phyloP scores from a whole-genome alignment of 1,140 invertebrate genomes.

The Heliconius eleuchia region DNA sequence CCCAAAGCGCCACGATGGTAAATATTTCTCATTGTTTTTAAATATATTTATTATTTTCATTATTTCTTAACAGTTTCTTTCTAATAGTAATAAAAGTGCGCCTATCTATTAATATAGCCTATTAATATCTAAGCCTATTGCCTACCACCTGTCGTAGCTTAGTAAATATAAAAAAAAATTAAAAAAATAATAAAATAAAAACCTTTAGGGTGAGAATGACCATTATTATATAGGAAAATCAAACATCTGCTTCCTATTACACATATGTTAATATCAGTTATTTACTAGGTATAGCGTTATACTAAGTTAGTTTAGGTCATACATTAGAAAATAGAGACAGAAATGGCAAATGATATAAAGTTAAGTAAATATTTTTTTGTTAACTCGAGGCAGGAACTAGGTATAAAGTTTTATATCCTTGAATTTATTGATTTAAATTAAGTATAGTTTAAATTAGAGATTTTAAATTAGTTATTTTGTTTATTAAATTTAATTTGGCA shows the following conservation, averaged over 20 bases:
- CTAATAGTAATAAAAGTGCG: background rate
- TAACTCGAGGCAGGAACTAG: too few species aligned
- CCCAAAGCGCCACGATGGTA: background rate
- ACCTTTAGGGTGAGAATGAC: constrained; percentile 29
- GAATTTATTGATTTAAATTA: too few species aligned
- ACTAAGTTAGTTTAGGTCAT: constrained; percentile 23
- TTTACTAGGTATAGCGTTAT: constrained; percentile 31
- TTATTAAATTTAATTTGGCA: too few species aligned
- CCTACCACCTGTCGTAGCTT: constrained; percentile 14
- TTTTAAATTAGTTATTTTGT: too few species aligned
- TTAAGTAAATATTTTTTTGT: too few species aligned
- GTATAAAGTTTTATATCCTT: too few species aligned
- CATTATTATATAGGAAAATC: constrained; percentile 31
- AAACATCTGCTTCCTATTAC: constrained; percentile 30
- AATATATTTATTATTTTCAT: too few species aligned
- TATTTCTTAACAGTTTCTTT: background rate
- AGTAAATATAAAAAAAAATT: background rate
- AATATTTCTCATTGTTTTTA: too few species aligned
- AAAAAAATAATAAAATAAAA: constrained; percentile 20
- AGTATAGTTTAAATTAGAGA: too few species aligned
- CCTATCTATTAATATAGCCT: background rate
- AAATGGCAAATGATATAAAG: background rate
- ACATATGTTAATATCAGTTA: constrained; percentile 34
- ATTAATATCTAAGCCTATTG: constrained; percentile 13
- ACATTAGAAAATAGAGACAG: constrained; percentile 16